Evolutionary conservation across 2,888 invertebrate genomes (phyloP), one percentile per base, ranked within the genome.

Genomic region (Acrocyrtus sp.): DNA sequence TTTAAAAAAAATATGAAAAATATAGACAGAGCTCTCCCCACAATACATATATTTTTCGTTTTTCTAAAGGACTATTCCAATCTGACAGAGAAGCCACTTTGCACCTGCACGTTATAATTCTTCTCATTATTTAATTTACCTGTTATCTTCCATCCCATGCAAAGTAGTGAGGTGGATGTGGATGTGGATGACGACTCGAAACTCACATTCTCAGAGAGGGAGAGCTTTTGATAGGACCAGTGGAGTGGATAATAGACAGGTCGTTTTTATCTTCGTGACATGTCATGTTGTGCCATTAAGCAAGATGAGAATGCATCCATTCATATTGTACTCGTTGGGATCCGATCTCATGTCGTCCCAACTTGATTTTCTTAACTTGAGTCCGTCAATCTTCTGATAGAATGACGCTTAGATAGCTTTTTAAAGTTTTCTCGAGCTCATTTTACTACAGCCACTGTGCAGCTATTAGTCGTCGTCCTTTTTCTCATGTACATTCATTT

Each of bases 231-330:
- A 56, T 22, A 57, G 58, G 60, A 69, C 34, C 6, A 12, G 34
- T 34, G 34, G 34, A 27, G 61, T 56, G 54, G 47, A 69, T 69
- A 69, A 69, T 69, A 50, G 69, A 69, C 69, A 62, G 62, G 69
- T 56, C 56, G 69, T 69, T 69, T 69, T 69, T 69, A 69, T 69
- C 61, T 61, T 69, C 69, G 69, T 69, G 69, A 69, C 69, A 69
- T 69, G 69, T 69, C 69, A 69, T 69, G 69, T 69, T 48, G 69
- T 60, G 69, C 69, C 62, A 69, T 69, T 69, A 69, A 69, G 61
- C 57, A 22, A 56, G 54, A 47, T 19, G 17, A 62, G 39, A 48
- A 60, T 48, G 15, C 60, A 60, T 34, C 34, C 6, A 34, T 34
- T 34, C 34, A 34, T 34, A 34, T 34, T 8, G 34, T 34, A 8